These are phyloP conservation scores for Gobius niger DNA, from an alignment of 2,113 vertebrate genomes.

Conservation along the genomic window DNA sequence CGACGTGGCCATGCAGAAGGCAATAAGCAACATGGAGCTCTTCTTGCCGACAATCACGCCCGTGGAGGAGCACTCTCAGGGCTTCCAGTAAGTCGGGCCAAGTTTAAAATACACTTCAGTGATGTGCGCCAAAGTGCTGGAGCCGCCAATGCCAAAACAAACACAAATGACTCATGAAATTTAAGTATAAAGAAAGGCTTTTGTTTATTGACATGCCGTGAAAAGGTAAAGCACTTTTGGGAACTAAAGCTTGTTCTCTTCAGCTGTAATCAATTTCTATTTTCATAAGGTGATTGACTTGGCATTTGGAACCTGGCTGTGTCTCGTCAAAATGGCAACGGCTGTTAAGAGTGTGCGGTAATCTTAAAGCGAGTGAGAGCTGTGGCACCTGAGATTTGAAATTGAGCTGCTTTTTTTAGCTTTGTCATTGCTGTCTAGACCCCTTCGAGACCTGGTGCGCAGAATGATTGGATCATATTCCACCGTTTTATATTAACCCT, in stretches of 20 bases:
- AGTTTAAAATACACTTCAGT: not conserved
- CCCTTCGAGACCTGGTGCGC: too few relatives aligned
- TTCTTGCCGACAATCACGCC: slow-evolving; percentile 93
- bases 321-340: slow-evolving; percentile 9
- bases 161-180: slow-evolving; percentile 18
- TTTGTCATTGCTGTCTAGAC: not conserved
- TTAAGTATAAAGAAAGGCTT: not conserved
- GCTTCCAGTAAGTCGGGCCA: slow-evolving; percentile 84
- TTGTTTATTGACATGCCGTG: slow-evolving; percentile 18
- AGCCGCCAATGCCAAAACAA: slow-evolving; percentile 19
- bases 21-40: slow-evolving; percentile 90
- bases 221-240: slow-evolving; percentile 11
- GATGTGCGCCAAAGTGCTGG: slow-evolving; percentile 18
- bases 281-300: slow-evolving; percentile 3
- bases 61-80: slow-evolving; percentile 85
- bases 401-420: slow-evolving; percentile 23
- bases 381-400: slow-evolving; percentile 20
- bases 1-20: slow-evolving; percentile 93
- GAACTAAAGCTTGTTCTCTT: not conserved
- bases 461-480: not conserved
- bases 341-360: slow-evolving; percentile 5
- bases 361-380: slow-evolving; percentile 6
- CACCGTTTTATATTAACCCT: not conserved
- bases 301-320: not conserved
- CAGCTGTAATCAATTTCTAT: not conserved